Evolutionary conservation across 2,113 vertebrate species (phyloP), one percentile per base, ranked within the genome.

Genomic region (Scophthalmus maximus): DNA sequence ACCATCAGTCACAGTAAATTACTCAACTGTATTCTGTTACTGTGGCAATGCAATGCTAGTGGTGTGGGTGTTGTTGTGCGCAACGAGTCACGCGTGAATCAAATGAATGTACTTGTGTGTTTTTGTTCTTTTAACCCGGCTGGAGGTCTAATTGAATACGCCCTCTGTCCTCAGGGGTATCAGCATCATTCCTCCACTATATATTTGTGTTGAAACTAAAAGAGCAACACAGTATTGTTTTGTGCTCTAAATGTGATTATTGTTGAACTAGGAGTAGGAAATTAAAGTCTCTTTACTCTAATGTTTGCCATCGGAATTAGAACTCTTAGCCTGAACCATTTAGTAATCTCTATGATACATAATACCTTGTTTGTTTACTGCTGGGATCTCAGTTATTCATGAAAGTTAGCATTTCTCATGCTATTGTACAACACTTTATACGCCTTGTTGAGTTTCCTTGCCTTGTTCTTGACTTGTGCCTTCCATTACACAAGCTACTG

Each of bases 1-100:
- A 52, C 51, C 34, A 69, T 85, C 68, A 53, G 88, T 92, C 88
- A 84, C 77, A 68, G 32, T 71, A 58, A 79, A 91, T 76, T 65
- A 83, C 73, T 85, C 67, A 72, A 78, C 18, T 90, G 84, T 86
- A 57, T 86, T 91, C 77, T 87, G 75, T 81, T 89, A 76, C 82
- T 86, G 76, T 91, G 77, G 68, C 69, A 63, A 73, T 56, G 77
- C 68, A 78, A 38, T 72, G 61, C 6, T n/a, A n/a, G 6, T 29
- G 22, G 58, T 50, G 65, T 61, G 68, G 69, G 63, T 60, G 59
- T 75, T 46, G 25, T 9, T 60, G 52, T 70, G 47, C 30, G 55
- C 68, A 64, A 14, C 40, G 42, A 74, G 32, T 56, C 64, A 63
- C 15, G 50, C 63, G 47, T 44, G 59, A 70, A 61, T 42, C 26